phyloP scores from a whole-genome alignment of 2,888 invertebrate species.

The Chalcis sispes region DNA sequence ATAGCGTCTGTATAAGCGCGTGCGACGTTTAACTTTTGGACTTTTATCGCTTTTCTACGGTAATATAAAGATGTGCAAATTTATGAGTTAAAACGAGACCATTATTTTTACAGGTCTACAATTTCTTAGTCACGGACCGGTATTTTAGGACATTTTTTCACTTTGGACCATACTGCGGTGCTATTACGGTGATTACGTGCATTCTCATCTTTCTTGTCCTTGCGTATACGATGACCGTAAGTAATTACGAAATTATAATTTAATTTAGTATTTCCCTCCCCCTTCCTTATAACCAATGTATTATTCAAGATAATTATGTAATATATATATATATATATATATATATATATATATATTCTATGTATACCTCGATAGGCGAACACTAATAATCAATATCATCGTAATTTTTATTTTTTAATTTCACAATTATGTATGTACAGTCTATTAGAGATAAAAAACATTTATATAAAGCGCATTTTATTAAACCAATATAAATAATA shows the following conservation, averaged over 20 bases:
- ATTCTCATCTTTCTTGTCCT: constrained; percentile 53
- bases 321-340: constrained; percentile 1
- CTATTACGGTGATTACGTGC: constrained; percentile 64
- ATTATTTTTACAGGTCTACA: constrained; percentile 65
- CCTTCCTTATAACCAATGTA: too few relatives aligned
- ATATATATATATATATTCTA: too few relatives aligned
- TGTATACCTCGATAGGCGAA: too few relatives aligned
- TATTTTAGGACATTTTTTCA: constrained; percentile 65
- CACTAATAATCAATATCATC: too few relatives aligned
- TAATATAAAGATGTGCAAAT: not conserved
- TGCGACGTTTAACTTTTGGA: not conserved
- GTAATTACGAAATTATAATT: constrained; percentile 47
- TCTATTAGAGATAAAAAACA: too few relatives aligned
- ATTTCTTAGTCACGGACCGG: constrained; percentile 66
- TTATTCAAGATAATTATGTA: too few relatives aligned
- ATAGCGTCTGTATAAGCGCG: not conserved
- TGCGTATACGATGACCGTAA: constrained; percentile 64
- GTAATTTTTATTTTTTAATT: too few relatives aligned
- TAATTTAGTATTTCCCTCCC: too few relatives aligned
- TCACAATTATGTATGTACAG: too few relatives aligned
- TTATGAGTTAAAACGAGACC: not conserved
- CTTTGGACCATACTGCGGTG: constrained; percentile 64
- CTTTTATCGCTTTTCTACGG: not conserved
- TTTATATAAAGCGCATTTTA: too few relatives aligned
- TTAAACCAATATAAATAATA: too few relatives aligned